Percentiles rank a stretch among this genome's conserved stretches.
phyloP scores from a whole-genome alignment of 2,797 vertebrate species.

The Argyrosomus regius region DNA sequence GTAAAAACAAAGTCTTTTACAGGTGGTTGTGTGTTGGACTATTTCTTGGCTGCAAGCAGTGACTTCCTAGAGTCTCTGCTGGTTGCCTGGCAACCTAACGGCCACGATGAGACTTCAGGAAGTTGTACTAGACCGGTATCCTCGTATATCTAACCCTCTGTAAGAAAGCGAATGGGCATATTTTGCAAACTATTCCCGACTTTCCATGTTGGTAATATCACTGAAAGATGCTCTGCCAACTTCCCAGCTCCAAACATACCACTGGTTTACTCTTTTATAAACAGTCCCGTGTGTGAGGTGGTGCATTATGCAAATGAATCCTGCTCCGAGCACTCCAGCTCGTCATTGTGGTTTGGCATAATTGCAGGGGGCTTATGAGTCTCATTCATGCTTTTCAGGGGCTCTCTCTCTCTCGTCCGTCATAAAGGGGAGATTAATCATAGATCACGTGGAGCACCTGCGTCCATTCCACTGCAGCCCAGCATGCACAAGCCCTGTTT shows the following conservation, averaged over 20 bases:
- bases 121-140: no score
- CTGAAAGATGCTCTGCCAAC: neutral
- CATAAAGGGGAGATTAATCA: slow-evolving; percentile 84
- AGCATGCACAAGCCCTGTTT: slow-evolving; percentile 68
- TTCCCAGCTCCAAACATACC: slow-evolving; percentile 6
- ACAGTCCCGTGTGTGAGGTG: slow-evolving; percentile 43
- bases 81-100: neutral
- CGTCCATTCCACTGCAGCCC: slow-evolving; percentile 78
- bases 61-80: neutral
- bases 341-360: slow-evolving; percentile 72
- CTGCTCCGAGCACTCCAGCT: slow-evolving; percentile 56
- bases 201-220: neutral
- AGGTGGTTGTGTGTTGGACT: neutral
- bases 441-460: slow-evolving; percentile 81
- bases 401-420: slow-evolving; percentile 63
- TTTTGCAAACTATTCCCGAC: neutral
- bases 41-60: neutral
- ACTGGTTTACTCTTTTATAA: slow-evolving; percentile 25
- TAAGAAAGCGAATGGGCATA: neutral
- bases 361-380: slow-evolving; percentile 74
- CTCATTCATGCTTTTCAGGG: slow-evolving; percentile 78
- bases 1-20: neutral
- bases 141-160: no score
- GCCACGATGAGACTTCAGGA: no score
- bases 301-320: slow-evolving; percentile 74